Evolutionary conservation across 2,797 vertebrate species (phyloP), one percentile per base, ranked within the genome.

Genomic region (Lithobates pipiens): DNA sequence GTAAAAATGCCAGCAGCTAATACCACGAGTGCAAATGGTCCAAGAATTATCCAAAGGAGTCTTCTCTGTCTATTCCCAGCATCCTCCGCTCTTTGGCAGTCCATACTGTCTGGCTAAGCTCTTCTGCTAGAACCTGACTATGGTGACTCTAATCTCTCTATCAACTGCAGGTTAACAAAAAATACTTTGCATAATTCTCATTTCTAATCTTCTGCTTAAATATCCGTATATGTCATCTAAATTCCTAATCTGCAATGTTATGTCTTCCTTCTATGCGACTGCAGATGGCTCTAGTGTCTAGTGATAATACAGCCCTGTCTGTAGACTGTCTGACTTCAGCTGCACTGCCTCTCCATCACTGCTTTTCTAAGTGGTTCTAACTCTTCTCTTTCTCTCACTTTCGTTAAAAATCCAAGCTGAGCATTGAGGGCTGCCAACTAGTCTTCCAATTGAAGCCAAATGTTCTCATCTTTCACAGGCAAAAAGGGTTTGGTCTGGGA

Each of bases 381-480:
- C 32, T 74, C 61, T 65, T 76, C 18, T 71, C 54, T 68, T 77
- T 77, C 77, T 80, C 79, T 77, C 50, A 50, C 85, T 82, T 78
- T 68, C 32, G n/a, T 82, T 82, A 63, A 73, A 77, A 86, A 68
- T 65, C 46, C 34, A 80, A 81, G 61, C 77, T 77, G 39, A 67
- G 65, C 54, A 76, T 63, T 67, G 25, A 63, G 71, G 46, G 18
- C 88, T 86, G 90, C 88, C 90, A 90, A 57, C 89, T 87, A 88
- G 90, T 88, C 89, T 90, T 85, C 85, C 46, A 88, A 89, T 82
- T 82, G 50, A 84, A 86, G 90, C 92, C 93, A 93, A 92, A 87
- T 10, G 46, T 89, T 73, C 84, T 93, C 91, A 36, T 87, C 29
- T 93, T 92, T 91, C 93, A 39, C 88, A 89, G 91, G 89, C 91